Percentiles rank a stretch among this genome's conserved stretches.
Evolutionary conservation across 2,113 vertebrate genomes (phyloP).

Genomic region (Anarrhichthys ocellatus): DNA sequence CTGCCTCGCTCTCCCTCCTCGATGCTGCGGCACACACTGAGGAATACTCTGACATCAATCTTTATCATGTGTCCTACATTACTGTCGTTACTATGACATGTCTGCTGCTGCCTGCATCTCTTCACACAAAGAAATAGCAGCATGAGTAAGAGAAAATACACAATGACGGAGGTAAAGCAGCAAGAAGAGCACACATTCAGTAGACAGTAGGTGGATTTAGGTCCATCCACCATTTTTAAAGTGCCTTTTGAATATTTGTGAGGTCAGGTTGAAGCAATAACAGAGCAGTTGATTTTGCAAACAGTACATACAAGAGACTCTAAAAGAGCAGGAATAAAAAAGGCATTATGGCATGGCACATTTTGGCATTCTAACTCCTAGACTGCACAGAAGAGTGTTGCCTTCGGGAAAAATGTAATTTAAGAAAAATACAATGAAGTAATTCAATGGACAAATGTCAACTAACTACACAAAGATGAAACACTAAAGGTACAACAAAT

Average conservation of each 20-base stretch:
- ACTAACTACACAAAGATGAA: constrained; percentile 45
- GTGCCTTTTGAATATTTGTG: constrained; percentile 69
- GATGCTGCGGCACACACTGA: background rate
- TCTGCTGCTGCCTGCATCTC: constrained; percentile 19
- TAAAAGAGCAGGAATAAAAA: constrained; percentile 65
- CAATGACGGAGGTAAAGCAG: constrained; percentile 46
- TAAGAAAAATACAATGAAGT: constrained; percentile 36
- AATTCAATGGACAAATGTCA: constrained; percentile 37
- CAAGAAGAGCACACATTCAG: constrained; percentile 56
- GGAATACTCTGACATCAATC: constrained; percentile 22
- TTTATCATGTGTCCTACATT: constrained; percentile 54
- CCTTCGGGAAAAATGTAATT: constrained; percentile 46
- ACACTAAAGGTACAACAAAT: constrained; percentile 51
- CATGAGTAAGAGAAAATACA: constrained; percentile 22
- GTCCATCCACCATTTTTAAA: constrained; percentile 68
- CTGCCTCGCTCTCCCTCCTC: constrained; percentile 21
- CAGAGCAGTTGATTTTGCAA: constrained; percentile 58
- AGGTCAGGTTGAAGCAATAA: constrained; percentile 64
- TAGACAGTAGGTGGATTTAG: constrained; percentile 21
- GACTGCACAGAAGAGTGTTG: constrained; percentile 45
- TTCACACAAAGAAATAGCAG: constrained; percentile 41
- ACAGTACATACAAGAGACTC: constrained; percentile 53
- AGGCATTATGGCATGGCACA: constrained; percentile 80
- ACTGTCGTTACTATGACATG: constrained; percentile 24
- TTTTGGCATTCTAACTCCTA: constrained; percentile 77